Evolutionary conservation across 2,888 invertebrate species (phyloP).

Genomic region (Bruchidius siliquastri): DNA sequence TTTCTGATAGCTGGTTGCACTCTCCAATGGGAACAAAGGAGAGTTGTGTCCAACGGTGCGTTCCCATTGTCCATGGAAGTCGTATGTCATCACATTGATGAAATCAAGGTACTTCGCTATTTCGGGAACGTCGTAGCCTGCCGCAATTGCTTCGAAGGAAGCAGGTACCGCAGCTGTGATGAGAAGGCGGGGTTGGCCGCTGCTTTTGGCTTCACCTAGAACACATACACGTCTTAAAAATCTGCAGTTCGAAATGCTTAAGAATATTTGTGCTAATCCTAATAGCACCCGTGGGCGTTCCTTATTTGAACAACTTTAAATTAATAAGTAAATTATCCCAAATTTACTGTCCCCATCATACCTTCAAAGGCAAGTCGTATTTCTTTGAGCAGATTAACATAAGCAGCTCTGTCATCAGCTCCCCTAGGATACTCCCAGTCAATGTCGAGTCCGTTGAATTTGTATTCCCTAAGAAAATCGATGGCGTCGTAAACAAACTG

Average conservation of each 20-base stretch:
- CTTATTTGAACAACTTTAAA: no score
- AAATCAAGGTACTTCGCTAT: conserved; percentile 91
- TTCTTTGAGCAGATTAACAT: conserved; percentile 79
- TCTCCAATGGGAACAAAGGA: conserved; percentile 82
- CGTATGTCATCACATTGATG: conserved; percentile 93
- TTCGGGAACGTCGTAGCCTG: conserved; percentile 90
- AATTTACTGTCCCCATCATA: conserved; percentile 1
- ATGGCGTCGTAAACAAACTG: conserved; percentile 94
- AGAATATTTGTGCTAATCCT: no score
- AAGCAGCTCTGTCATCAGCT: conserved; percentile 78
- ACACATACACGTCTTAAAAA: background rate
- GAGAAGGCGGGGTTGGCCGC: conserved; percentile 66
- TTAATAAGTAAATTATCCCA: no score
- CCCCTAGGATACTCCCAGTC: conserved; percentile 95
- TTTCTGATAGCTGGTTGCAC: conserved; percentile 86
- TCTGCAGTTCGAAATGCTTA: no score
- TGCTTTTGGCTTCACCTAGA: conserved; percentile 63
- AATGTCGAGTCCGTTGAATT: conserved; percentile 88
- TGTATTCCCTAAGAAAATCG: conserved; percentile 84
- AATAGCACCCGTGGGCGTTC: no score
- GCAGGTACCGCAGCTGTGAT: conserved; percentile 86
- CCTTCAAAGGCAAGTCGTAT: conserved; percentile 85
- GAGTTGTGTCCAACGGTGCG: conserved; percentile 90
- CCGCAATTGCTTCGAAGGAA: conserved; percentile 88
- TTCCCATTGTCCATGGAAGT: conserved; percentile 95